Evolutionary conservation across 2,113 vertebrate genomes (phyloP).

Genomic region (Gallinago undulata): DNA sequence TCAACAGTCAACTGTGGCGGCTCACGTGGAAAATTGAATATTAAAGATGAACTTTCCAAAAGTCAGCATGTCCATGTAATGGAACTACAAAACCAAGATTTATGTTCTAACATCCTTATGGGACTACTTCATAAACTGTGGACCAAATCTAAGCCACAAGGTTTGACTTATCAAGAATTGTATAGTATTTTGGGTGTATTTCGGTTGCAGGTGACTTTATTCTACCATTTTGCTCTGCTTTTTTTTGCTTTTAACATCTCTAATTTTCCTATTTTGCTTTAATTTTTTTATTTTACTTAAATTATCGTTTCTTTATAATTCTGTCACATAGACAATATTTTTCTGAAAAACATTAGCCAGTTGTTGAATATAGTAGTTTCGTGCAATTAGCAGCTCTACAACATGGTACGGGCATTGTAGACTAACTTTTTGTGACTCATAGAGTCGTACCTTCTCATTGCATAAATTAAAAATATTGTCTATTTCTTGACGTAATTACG

Average conservation of each 20-base stretch:
- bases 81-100: constrained; percentile 52
- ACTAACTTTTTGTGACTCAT: neutral
- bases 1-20: constrained; percentile 30
- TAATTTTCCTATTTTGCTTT: constrained; percentile 46
- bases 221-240: constrained; percentile 68
- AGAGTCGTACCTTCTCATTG: neutral
- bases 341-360: constrained; percentile 9
- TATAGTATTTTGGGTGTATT: constrained; percentile 67
- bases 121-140: constrained; percentile 66
- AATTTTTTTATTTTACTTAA: constrained; percentile 13
- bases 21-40: constrained; percentile 22
- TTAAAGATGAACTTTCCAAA: constrained; percentile 46
- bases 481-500: constrained; percentile 55
- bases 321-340: constrained; percentile 70
- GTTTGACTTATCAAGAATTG: constrained; percentile 77
- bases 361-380: neutral
- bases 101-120: constrained; percentile 67
- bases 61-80: constrained; percentile 37
- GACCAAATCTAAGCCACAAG: constrained; percentile 75
- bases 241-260: constrained; percentile 61
- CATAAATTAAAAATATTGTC: constrained; percentile 67
- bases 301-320: constrained; percentile 34
- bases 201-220: constrained; percentile 72
- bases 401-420: neutral
- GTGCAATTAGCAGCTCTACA: neutral